These are phyloP conservation scores for Drosophila ironensis DNA, from an alignment of 1,140 invertebrate species.

Conservation along the genomic window DNA sequence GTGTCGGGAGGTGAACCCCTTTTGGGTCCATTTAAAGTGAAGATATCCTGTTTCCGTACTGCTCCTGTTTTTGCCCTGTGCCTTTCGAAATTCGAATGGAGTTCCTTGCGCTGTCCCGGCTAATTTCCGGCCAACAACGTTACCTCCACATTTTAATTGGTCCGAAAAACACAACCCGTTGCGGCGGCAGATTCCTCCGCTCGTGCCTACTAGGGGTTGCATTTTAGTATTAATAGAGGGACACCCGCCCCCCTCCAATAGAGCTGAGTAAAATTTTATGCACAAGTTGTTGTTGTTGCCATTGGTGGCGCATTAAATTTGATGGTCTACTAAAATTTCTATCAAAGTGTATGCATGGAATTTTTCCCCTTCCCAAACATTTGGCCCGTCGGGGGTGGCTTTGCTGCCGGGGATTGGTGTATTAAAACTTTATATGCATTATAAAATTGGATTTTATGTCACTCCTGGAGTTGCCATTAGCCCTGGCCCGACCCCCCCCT, in stretches of 20 bases:
- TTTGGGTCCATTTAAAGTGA: slow-evolving; percentile 6
- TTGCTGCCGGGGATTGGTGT: slow-evolving; percentile 22
- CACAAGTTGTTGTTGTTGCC: slow-evolving; percentile 33
- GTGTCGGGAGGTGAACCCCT: slow-evolving; percentile 9
- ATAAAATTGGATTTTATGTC: slow-evolving; percentile 78
- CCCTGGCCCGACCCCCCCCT: slow-evolving; percentile 1
- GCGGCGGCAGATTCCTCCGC: neutral
- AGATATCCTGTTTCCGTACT: slow-evolving; percentile 49
- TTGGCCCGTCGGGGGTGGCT: slow-evolving; percentile 1
- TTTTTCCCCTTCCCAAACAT: slow-evolving; percentile 24
- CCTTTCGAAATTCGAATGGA: neutral
- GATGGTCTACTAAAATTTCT: slow-evolving; percentile 77
- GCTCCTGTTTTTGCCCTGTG: slow-evolving; percentile 12
- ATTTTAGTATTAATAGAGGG: too few species aligned
- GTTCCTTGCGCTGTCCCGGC: slow-evolving; percentile 6
- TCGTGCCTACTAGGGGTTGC: slow-evolving; percentile 6
- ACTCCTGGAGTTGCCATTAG: slow-evolving; percentile 67
- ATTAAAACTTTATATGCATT: slow-evolving; percentile 79
- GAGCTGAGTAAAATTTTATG: slow-evolving; percentile 61
- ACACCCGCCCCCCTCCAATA: neutral
- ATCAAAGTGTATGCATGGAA: slow-evolving; percentile 67
- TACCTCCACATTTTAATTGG: slow-evolving; percentile 52
- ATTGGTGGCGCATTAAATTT: slow-evolving; percentile 69
- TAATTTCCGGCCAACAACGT: slow-evolving; percentile 60
- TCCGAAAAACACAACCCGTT: neutral